Conservation (phyloP, 2,797 vertebrate genomes). For the Hoplostethus atlanticus region DNA sequence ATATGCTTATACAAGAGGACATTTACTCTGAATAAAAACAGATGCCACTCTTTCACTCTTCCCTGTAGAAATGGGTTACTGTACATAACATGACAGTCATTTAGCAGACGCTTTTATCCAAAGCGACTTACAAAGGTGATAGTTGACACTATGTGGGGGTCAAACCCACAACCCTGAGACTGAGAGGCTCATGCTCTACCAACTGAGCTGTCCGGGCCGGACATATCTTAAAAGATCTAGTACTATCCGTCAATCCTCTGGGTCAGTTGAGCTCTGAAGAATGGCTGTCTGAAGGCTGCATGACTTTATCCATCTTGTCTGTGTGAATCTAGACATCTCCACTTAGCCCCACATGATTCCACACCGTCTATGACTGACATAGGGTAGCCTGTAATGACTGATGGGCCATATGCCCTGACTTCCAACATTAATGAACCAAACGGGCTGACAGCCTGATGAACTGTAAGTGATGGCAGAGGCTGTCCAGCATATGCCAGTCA, state of each 20-base stretch:
- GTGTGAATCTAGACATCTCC: neutral
- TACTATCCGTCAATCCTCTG: neutral
- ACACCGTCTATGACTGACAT: constrained; percentile 21
- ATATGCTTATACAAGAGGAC: neutral
- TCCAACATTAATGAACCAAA: constrained; percentile 49
- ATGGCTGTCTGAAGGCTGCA: neutral
- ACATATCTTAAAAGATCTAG: neutral
- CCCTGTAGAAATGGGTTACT: too few relatives aligned
- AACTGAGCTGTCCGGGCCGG: too few relatives aligned
- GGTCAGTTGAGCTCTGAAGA: neutral
- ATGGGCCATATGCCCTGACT: constrained; percentile 46
- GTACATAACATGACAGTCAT: too few relatives aligned
- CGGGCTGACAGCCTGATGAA: constrained; percentile 57
- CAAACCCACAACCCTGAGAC: too few relatives aligned
- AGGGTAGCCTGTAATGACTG: constrained; percentile 38
- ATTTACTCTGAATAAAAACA: neutral
- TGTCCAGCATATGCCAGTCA: constrained; percentile 57
- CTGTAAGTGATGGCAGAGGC: constrained; percentile 53
- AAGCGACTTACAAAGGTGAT: too few relatives aligned
- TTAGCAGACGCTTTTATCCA: too few relatives aligned
- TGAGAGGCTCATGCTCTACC: too few relatives aligned
- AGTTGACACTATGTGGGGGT: too few relatives aligned
- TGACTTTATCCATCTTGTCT: neutral
- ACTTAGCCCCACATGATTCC: neutral
- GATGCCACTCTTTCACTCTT: neutral